These are phyloP conservation scores for Chrosomus eos DNA, from an alignment of 2,797 vertebrate genomes.

Conservation along the genomic window DNA sequence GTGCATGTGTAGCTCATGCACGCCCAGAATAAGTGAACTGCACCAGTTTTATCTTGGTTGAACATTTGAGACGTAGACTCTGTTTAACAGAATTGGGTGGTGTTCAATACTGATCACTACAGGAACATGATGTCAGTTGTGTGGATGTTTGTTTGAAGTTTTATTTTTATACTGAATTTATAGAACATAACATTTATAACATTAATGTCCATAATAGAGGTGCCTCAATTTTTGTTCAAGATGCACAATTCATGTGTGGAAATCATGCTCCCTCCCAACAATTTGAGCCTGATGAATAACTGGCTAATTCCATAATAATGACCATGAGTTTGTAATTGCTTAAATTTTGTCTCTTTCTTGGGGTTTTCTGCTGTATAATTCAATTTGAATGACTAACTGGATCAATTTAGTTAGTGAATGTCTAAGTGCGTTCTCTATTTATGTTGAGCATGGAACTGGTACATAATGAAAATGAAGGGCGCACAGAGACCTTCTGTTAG, in stretches of 20 bases:
- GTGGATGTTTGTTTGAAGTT: too few relatives aligned
- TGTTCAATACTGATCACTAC: not conserved
- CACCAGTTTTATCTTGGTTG: slow-evolving; percentile 9
- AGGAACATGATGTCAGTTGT: not conserved
- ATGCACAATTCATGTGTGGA: too few relatives aligned
- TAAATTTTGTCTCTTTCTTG: not conserved
- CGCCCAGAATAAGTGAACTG: slow-evolving; percentile 13
- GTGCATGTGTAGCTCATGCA: not conserved
- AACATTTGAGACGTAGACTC: not conserved
- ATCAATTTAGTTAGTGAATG: not conserved
- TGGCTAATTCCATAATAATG: not conserved
- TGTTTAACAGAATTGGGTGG: not conserved
- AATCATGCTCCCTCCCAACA: too few relatives aligned
- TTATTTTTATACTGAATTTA: too few relatives aligned
- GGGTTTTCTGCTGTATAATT: not conserved
- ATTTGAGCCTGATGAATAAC: not conserved
- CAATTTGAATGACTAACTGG: not conserved
- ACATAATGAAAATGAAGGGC: slow-evolving; percentile 9
- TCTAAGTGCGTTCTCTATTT: not conserved
- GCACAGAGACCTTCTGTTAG: slow-evolving; percentile 54
- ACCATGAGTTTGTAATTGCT: not conserved
- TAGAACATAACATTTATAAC: too few relatives aligned
- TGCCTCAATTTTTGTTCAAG: too few relatives aligned
- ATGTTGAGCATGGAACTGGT: not conserved
- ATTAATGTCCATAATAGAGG: too few relatives aligned